Evolutionary conservation across 2,888 invertebrate species (phyloP).

Genomic region (Plagodis pulveraria): DNA sequence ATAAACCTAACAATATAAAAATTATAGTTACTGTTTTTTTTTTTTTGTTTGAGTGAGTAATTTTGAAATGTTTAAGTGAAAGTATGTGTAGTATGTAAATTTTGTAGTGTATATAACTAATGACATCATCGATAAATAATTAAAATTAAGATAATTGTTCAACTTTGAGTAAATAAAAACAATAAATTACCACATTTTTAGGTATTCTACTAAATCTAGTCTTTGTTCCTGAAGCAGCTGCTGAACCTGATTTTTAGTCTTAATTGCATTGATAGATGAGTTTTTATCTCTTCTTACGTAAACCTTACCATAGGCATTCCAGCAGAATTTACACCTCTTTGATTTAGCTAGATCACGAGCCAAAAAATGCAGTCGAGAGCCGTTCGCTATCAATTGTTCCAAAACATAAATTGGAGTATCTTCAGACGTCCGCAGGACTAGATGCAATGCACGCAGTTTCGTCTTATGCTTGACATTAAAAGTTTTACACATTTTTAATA

Average conservation of each 20-base stretch:
- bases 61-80: neutral
- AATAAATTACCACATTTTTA: conserved; percentile 5
- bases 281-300: too few species aligned
- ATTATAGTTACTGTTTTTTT: conserved; percentile 7
- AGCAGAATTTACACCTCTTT: too few species aligned
- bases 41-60: neutral
- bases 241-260: too few species aligned
- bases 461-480: conserved; percentile 16
- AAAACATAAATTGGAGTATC: too few species aligned
- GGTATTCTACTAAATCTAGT: too few species aligned
- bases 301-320: too few species aligned
- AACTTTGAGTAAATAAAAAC: neutral
- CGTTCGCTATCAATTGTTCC: too few species aligned
- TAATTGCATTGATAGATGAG: too few species aligned
- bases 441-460: conserved; percentile 16
- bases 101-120: conserved; percentile 1
- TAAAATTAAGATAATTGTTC: neutral
- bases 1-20: too few species aligned
- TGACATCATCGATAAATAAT: neutral
- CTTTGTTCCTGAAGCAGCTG: too few species aligned
- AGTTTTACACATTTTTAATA: conserved; percentile 17
- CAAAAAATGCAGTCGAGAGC: too few species aligned
- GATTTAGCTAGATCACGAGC: too few species aligned
- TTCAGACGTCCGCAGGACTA: conserved; percentile 12
- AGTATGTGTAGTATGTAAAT: neutral